Evolutionary conservation across 2,113 vertebrate species (phyloP).

Genomic region (Perca flavescens): DNA sequence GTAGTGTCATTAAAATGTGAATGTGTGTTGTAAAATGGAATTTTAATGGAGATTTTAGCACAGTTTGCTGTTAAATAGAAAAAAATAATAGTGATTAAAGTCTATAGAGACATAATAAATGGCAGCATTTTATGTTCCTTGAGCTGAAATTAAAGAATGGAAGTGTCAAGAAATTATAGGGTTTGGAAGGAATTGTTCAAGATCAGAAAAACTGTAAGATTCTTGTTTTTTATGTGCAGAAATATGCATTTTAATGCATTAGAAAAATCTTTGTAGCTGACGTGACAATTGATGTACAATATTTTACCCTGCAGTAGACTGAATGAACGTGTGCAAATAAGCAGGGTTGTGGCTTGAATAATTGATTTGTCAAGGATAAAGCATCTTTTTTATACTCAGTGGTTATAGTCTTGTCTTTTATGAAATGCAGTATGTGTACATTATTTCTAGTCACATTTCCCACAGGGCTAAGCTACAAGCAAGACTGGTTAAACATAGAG

Average conservation of each 20-base stretch:
- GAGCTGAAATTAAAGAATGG: background rate
- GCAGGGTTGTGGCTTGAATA: constrained; percentile 40
- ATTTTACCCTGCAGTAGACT: constrained; percentile 8
- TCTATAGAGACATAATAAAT: constrained; percentile 1
- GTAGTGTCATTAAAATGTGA: background rate
- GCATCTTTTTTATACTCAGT: constrained; percentile 23
- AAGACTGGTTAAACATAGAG: constrained; percentile 58
- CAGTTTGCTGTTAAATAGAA: background rate
- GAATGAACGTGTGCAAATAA: constrained; percentile 51
- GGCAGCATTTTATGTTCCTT: background rate
- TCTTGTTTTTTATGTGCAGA: background rate
- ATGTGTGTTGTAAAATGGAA: background rate
- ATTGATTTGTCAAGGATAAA: constrained; percentile 44
- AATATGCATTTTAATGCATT: background rate
- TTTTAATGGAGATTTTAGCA: background rate
- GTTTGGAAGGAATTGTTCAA: background rate
- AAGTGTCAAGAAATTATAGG: background rate
- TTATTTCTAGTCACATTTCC: constrained; percentile 35
- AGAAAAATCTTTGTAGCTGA: background rate
- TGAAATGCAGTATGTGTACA: constrained; percentile 21
- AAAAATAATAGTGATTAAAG: background rate
- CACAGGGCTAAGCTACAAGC: constrained; percentile 33
- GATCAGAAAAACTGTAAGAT: background rate
- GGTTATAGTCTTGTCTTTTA: constrained; percentile 18
- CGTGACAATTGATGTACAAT: background rate